phyloP scores from a whole-genome alignment of 92 coral and sea anemone genomes.

The Palythoa grandis region DNA sequence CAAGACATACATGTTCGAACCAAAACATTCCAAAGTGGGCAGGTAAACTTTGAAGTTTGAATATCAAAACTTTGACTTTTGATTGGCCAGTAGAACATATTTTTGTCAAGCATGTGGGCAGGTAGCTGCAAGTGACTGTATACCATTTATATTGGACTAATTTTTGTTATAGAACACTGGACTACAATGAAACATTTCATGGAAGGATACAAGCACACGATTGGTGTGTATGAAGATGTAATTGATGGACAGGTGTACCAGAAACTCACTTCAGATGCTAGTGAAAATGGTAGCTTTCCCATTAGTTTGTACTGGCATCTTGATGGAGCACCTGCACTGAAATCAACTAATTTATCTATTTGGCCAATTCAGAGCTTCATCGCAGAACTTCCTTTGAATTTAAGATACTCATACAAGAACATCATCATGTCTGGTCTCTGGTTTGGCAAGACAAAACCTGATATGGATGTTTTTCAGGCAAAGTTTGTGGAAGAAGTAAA shows the following conservation, averaged over 20 bases:
- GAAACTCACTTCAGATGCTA: conserved; percentile 38
- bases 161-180: conserved; percentile 69
- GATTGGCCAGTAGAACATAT: conserved; percentile 16
- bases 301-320: conserved; percentile 73
- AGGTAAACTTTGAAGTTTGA: conserved; percentile 45
- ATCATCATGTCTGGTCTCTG: conserved; percentile 68
- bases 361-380: conserved; percentile 82
- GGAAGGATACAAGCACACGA: conserved; percentile 44
- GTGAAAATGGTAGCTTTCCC: conserved; percentile 58
- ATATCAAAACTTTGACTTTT: conserved; percentile 29
- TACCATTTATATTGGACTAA: conserved; percentile 12
- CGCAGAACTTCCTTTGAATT: conserved; percentile 52
- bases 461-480: conserved; percentile 60
- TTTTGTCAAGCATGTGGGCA: conserved; percentile 22
- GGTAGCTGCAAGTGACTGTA: conserved; percentile 36
- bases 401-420: conserved; percentile 62
- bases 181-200: conserved; percentile 45
- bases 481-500: conserved; percentile 60
- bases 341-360: conserved; percentile 60
- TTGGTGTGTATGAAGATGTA: conserved; percentile 60
- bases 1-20: conserved; percentile 10
- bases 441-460: conserved; percentile 67
- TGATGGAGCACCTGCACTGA: conserved; percentile 81
- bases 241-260: conserved; percentile 68
- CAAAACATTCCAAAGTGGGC: conserved; percentile 40